Evolutionary conservation across 2,888 invertebrate genomes (phyloP).

Genomic region (Thera obeliscata): DNA sequence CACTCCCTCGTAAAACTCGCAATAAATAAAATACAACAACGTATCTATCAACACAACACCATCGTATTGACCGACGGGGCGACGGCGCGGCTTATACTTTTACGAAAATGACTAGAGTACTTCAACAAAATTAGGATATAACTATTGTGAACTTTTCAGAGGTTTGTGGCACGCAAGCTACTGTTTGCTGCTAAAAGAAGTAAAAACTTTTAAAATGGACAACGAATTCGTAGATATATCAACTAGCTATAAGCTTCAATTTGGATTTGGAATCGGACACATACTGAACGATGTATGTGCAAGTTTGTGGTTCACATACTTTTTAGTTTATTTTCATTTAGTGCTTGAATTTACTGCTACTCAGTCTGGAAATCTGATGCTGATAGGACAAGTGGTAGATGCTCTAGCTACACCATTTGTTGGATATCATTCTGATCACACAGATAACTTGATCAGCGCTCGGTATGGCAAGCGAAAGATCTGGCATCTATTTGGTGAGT

Average conservation of each 20-base stretch:
- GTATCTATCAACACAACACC: too few relatives aligned
- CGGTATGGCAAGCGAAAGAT: constrained; percentile 92
- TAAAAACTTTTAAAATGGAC: constrained; percentile 62
- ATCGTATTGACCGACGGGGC: too few relatives aligned
- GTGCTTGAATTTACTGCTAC: constrained; percentile 83
- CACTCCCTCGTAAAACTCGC: too few relatives aligned
- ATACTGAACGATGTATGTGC: constrained; percentile 96
- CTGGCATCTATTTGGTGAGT: constrained; percentile 94
- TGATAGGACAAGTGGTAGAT: constrained; percentile 94
- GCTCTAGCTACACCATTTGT: constrained; percentile 94
- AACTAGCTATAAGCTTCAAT: constrained; percentile 69
- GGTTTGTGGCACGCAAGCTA: background rate
- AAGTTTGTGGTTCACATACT: constrained; percentile 97
- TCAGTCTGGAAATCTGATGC: constrained; percentile 86
- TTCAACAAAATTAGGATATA: too few relatives aligned
- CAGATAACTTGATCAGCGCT: constrained; percentile 86
- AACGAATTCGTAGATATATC: constrained; percentile 77
- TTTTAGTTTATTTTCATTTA: constrained; percentile 91
- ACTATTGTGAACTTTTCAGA: background rate
- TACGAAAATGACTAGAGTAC: too few relatives aligned
- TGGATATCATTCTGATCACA: constrained; percentile 92
- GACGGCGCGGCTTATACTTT: too few relatives aligned
- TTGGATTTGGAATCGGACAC: constrained; percentile 92
- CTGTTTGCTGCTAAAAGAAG: background rate
- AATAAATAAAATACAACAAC: too few relatives aligned